These are phyloP conservation scores for Heterohyrax brucei DNA, from an alignment of 2,797 vertebrate genomes.

Conservation along the genomic window DNA sequence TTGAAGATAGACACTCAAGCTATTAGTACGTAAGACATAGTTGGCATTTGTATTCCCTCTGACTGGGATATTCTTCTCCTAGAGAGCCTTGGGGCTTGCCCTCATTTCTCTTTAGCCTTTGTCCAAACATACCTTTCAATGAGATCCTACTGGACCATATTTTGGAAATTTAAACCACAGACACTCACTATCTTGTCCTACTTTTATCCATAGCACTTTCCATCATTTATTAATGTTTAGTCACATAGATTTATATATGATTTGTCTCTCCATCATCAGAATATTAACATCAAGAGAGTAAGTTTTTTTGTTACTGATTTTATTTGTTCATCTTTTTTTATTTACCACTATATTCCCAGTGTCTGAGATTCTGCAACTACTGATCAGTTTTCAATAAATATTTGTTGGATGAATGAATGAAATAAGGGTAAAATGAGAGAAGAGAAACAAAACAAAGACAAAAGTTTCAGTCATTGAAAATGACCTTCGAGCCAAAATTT, in stretches of 20 bases:
- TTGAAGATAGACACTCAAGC: not conserved
- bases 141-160: not conserved
- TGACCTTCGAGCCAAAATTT: not conserved
- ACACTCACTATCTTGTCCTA: not conserved
- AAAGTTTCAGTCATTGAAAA: not conserved
- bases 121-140: not conserved
- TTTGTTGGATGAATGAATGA: not conserved
- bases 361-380: not conserved
- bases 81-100: not conserved
- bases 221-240: not conserved
- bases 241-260: not conserved
- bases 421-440: not conserved
- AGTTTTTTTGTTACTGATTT: not conserved
- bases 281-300: not conserved
- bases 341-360: not conserved
- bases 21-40: not conserved
- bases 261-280: not conserved
- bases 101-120: not conserved
- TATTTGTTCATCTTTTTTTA: not conserved
- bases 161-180: not conserved
- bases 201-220: not conserved
- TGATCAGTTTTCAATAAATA: not conserved
- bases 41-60: not conserved
- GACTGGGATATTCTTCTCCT: not conserved
- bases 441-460: conserved; percentile 25